Evolutionary conservation across 2,797 vertebrate genomes (phyloP), one percentile per base, ranked within the genome.

Genomic region (Fistularia commersonii): DNA sequence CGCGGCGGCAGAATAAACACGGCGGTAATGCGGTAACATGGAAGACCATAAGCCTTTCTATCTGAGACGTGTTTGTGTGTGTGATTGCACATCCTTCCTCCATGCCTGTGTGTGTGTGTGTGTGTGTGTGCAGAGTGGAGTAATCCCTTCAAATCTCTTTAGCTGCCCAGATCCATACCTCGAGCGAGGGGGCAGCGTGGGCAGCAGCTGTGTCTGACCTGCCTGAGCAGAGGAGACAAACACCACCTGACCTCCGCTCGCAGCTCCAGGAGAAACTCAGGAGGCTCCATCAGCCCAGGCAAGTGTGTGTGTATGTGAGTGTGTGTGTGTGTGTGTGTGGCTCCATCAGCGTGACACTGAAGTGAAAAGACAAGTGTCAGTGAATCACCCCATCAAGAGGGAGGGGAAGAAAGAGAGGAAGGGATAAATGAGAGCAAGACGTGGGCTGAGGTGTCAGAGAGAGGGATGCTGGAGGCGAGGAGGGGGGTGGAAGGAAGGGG

Each of bases 71-170:
- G 41, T 51, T 49, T 60, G 34, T 47, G 41, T 41, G 32, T 1
- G 34, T 0, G 40, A 45, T 35, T 46, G 33, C 34, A 23, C 23
- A 23, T 23, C 23, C 23, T 33, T 12, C 8, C 15, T 39, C 40
- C 32, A 45, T 55, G 43, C 35, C 38, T 34, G 48, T 55, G 43
- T 40, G 41, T 40, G 46, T 64, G 34, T 32, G 43, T 53, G 56
- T 63, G 54, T 62, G 48, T 63, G 33, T 44, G 54, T 32, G 40
- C 51, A 56, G 47, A 63, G 56, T 47, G 15, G 41, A 49, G 49
- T 81, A 80, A 83, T 80, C 81, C 48, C 12, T 63, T 69, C 62
- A 74, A 79, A 81, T 74, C 74, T 61, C 58, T 72, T 80, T 73
- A 71, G 56, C 69, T 64, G 66, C 55, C 69, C 56, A 68, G 79